These are phyloP conservation scores for Gopherus flavomarginatus DNA, from an alignment of 2,113 vertebrate genomes.

Conservation along the genomic window DNA sequence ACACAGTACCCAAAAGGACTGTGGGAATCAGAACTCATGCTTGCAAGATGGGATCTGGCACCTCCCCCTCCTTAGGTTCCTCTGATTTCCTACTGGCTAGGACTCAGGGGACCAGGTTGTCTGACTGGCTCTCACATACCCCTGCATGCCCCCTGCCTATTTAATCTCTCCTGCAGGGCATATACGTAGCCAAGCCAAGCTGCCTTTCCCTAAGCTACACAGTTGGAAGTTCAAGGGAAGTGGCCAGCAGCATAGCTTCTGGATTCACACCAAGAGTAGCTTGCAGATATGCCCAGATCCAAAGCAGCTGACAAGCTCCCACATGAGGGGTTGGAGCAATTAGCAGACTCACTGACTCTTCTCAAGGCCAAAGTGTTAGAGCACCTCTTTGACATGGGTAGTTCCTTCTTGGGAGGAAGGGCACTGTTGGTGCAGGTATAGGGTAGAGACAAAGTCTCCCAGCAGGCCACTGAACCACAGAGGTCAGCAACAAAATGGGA, in stretches of 20 bases:
- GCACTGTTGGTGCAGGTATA: neutral
- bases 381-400: neutral
- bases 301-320: neutral
- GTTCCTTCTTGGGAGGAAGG: neutral
- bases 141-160: neutral
- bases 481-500: neutral
- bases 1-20: neutral
- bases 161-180: neutral
- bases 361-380: neutral
- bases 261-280: neutral
- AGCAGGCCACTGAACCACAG: neutral
- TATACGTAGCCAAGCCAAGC: neutral
- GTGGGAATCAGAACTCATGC: neutral
- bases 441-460: neutral
- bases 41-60: neutral
- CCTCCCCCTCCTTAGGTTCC: neutral
- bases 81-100: neutral
- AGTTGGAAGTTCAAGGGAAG: neutral
- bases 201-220: neutral
- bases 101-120: neutral
- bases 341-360: neutral
- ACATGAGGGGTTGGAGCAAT: neutral
- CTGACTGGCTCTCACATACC: neutral
- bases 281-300: neutral
- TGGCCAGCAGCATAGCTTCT: neutral